Base-by-base conservation (phyloP, 2,888 invertebrate genomes). In the Eupelmus urozonus region DNA sequence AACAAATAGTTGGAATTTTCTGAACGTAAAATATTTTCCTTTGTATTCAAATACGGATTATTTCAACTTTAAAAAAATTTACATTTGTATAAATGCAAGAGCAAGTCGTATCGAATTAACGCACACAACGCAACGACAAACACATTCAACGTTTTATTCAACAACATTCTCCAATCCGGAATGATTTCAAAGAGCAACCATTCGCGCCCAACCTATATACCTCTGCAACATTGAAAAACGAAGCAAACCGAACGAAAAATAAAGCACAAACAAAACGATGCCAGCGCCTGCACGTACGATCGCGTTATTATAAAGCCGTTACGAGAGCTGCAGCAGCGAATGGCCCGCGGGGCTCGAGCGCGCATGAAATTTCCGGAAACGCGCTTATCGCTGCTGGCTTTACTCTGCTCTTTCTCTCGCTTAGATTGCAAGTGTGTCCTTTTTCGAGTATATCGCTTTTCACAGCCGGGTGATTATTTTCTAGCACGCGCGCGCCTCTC, bases 381-480 rank as follows among this genome's bases (percentile, higher is more conserved):
- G 45, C 42, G 63, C 49, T 65, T 70, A 65, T 57, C 70, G 55
- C 16, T 16, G 42, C 16, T n/a, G 7, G 5, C 34, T 9, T 34
- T 29, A 27, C n/a, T 18, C 16, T 34, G 3, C 34, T 29, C 29
- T 27, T n/a, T n/a, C 16, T 18, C 59, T 51, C 65, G 67, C 72
- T 73, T 45, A 60, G 49, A 67, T 69, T 78, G 66, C 60, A 65
- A 27, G 45, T 16, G 51, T 65, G 73, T 69, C 69, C 65, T 70
- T 74, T 69, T 63, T 59, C 78, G 65, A 18, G 57, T 13, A 60
- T 79, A 66, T 75, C 67, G 27, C 71, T 67, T 79, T 71, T 75
- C 66, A 67, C 70, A 59, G 59, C 42, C 49, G 59, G 29, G 70
- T 66, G 69, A 78, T 78, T 78, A 74, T 74, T 78, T 65, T 66